Evolutionary conservation across 30 jellyfish, hydroid and myxozoan species (phyloP), one percentile per base, ranked within the genome.

Genomic region (Cassiopea andromeda): DNA sequence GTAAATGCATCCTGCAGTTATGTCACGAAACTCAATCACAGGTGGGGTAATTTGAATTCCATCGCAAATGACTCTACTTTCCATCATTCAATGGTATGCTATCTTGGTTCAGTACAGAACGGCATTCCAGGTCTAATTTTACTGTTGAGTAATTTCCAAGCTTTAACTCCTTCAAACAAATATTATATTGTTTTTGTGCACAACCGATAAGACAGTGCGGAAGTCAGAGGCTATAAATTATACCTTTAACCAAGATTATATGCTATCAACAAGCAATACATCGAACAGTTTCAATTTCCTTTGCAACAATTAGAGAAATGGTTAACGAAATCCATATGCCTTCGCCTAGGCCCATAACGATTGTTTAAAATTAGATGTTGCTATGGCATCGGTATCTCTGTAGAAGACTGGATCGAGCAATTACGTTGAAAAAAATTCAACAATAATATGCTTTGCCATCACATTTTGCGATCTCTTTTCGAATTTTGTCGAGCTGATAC

Each of bases 1-100:
- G 68, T 95, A 94, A 15, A 90, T 92, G 88, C 89, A 93, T 45
- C 82, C 93, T 38, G 95, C 60, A 44, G 48, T 81, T 27, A 97
- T 97, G 89, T 95, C 97, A 16, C 49, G 85, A 87, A 95, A 95
- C 66, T 95, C 99, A 19, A 95, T 94, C 60, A 87, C 92, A 19
- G 97, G 73, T 17, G 99, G 99, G 13, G 79, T 81, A 67, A 95
- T 88, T 38, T 87, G 87, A 44, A 95, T 81, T 46, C 95, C 98
- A 17, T 77, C 92, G 58, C 57, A 60, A 49, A 12, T 19, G 54
- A 77, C 49, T 13, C 59, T 60, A 6, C 75, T 38, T 47, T 71
- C 83, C 80, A 67, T 54, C 18, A 5, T 48, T 69, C 27, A 2
- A 16, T 14, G 1, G 2, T 2, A 8, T 10, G 54, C 79, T 70